Evolutionary conservation across 2,113 vertebrate genomes (phyloP).

Genomic region (Trachemys scripta): DNA sequence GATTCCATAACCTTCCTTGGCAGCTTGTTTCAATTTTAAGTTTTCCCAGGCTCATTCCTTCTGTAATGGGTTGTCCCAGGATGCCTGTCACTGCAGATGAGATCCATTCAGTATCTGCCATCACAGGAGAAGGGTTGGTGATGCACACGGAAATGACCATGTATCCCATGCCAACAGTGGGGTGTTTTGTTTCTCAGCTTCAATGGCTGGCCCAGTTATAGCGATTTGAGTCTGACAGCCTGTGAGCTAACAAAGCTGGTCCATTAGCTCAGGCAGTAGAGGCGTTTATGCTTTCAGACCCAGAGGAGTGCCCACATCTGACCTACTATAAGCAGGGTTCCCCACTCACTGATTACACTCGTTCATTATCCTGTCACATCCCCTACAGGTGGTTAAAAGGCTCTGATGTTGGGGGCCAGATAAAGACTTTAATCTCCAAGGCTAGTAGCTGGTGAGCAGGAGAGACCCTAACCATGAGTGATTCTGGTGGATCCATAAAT

Average conservation of each 20-base stretch:
- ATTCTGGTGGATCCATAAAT: neutral
- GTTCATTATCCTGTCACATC: neutral
- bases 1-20: neutral
- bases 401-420: neutral
- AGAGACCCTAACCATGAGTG: neutral
- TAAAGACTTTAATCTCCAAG: neutral
- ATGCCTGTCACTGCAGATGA: neutral
- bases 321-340: neutral
- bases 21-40: neutral
- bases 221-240: neutral
- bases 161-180: neutral
- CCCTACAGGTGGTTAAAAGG: rapidly evolving
- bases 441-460: neutral
- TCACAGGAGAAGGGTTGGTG: neutral
- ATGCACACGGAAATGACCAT: rapidly evolving
- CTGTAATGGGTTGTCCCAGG: neutral
- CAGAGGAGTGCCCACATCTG: neutral
- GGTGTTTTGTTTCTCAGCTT: neutral
- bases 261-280: neutral
- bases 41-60: neutral
- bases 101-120: neutral
- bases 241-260: neutral
- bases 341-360: neutral
- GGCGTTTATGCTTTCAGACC: neutral
- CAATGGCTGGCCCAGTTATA: neutral